Conservation (phyloP, 1,140 invertebrate species). For the Drosophila murphyi region DNA sequence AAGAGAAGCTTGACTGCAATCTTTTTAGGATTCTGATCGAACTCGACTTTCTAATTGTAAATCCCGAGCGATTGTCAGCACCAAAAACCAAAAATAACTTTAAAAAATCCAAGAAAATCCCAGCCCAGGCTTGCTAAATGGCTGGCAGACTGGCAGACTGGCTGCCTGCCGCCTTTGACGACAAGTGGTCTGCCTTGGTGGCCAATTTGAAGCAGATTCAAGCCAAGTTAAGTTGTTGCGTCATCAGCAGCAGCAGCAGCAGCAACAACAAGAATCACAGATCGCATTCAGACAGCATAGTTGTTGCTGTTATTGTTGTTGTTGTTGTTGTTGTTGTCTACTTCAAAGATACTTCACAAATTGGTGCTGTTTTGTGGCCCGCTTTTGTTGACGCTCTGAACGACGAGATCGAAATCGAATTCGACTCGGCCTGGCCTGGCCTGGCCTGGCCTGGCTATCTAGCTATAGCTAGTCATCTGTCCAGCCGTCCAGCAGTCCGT, state of each 20-base stretch:
- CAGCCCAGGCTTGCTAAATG: background rate
- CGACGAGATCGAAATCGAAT: constrained; percentile 61
- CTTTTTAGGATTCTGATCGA: constrained; percentile 52
- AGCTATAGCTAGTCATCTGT: constrained; percentile 62
- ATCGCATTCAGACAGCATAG: constrained; percentile 44
- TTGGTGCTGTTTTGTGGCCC: constrained; percentile 73
- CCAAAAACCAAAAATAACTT: background rate
- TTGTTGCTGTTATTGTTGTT: constrained; percentile 26
- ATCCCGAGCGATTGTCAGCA: constrained; percentile 38
- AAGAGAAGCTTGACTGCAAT: too few species aligned
- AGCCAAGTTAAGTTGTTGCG: constrained; percentile 48
- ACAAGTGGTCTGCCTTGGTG: constrained; percentile 77
- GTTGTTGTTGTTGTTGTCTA: constrained; percentile 35
- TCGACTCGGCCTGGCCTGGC: constrained; percentile 31
- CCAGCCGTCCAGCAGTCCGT: constrained; percentile 30
- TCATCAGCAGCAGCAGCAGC: constrained; percentile 41
- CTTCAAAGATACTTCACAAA: constrained; percentile 77
- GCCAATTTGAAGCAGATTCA: constrained; percentile 39
- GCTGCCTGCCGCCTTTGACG: constrained; percentile 56
- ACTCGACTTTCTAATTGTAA: constrained; percentile 57
- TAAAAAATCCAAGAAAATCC: background rate
- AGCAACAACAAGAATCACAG: constrained; percentile 60
- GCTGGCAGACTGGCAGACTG: background rate
- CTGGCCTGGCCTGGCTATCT: constrained; percentile 36
- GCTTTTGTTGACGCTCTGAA: constrained; percentile 69